Evolutionary conservation across 1,140 invertebrate genomes (phyloP), one percentile per base, ranked within the genome.

Genomic region (Pygmarrhopalites habei): DNA sequence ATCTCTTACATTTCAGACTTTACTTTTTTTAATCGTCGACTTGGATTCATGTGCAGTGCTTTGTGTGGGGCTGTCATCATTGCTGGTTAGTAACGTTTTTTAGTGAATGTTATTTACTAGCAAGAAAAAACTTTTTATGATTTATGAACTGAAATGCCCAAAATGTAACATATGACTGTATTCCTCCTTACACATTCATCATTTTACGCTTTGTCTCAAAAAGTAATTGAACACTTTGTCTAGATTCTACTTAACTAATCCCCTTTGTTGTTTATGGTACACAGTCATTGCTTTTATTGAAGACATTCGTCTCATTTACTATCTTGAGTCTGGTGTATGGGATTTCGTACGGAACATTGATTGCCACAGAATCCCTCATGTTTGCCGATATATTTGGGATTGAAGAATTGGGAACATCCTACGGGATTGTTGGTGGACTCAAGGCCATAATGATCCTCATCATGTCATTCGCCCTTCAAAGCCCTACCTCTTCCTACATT

Each of bases 311-410:
- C 43, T 57, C 15, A 67, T 67, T 21, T 67, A 67, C n/a, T 29
- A 21, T 30, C 4, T 17, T 67, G n/a, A 41, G 60, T 46, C 57
- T 52, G 28, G 17, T 60, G 14, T 67, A 63, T 60, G 65, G 65
- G 17, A 21, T 63, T 32, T 67, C 35, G 17, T 30, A 19, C 43
- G 65, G 57, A 49, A 7, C 57, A 25, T 1, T 63, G 25, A 17
- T 51, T n/a, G 25, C 52, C 1, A 63, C 60, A 2, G 65, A 63
- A 26, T 49, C 61, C n/a, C 23, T 67, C 0, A 60, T 67, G 58
- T 63, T 67, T 29, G 47, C 58, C 14, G 65, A 67, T n/a, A 15
- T 39, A 47, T 63, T 67, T 41, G 65, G 61, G 23, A 53, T 63
- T 23, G 29, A 67, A 3, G 26, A 46, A 19, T 53, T 67, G 2